Evolutionary conservation across 2,113 vertebrate genomes (phyloP).

Genomic region (Pontoporia blainvillei): DNA sequence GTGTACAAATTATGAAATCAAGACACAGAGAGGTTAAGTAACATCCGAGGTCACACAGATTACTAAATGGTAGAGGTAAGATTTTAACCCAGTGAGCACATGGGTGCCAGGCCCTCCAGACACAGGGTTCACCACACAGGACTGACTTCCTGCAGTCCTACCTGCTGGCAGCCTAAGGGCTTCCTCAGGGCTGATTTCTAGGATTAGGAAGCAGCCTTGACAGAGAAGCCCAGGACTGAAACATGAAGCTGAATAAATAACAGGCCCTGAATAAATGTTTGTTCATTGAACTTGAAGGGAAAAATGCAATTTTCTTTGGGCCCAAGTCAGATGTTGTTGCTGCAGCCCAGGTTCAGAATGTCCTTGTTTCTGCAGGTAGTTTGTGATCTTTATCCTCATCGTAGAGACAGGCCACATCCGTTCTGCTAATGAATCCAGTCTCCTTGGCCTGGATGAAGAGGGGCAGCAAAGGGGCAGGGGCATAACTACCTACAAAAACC

Average conservation of each 20-base stretch:
- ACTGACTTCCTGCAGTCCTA: neutral
- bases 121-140: too few species aligned
- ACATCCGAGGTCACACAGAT: neutral
- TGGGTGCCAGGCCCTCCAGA: neutral
- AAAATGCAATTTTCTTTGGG: constrained; percentile 47
- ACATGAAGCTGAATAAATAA: constrained; percentile 29
- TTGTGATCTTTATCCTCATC: constrained; percentile 43
- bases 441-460: neutral
- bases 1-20: neutral
- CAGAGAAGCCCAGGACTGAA: neutral
- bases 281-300: constrained; percentile 46
- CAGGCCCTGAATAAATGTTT: constrained; percentile 55
- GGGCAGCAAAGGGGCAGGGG: neutral
- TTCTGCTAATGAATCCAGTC: constrained; percentile 31
- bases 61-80: neutral
- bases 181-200: neutral
- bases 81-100: neutral
- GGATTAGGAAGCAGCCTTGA: neutral
- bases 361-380: neutral
- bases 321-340: constrained; percentile 46
- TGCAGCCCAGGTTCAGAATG: constrained; percentile 28
- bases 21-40: neutral
- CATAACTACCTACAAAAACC: neutral
- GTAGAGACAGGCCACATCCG: constrained; percentile 45
- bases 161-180: neutral